Evolutionary conservation across 1,140 invertebrate genomes (phyloP), one percentile per base, ranked within the genome.

Genomic region (Apis laboriosa): DNA sequence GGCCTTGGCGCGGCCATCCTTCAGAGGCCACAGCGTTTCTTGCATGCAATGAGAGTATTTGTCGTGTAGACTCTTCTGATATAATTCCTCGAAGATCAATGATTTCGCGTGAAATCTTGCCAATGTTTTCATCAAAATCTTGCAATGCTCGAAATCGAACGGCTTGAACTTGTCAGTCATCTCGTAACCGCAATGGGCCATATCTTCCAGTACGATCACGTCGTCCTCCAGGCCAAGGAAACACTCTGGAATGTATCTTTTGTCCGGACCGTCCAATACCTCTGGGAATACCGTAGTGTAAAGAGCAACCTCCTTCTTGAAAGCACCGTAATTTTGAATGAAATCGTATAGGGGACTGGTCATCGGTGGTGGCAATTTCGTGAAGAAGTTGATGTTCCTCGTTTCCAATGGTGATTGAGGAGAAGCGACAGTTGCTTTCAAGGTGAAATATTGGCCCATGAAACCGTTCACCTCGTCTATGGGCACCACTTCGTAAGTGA

Each of bases 31-130:
- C 0, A 95, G 88, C 9, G 94, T 94, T 83, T 95, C 96, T 13
- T 94, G 91, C 72, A 96, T 93, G 78, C 93, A 94, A 28, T 95
- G 92, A 13, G 94, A 92, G 75, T 95, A 95, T 2, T 94, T 86
- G 70, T 95, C 92, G 12, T 91, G 88, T 5, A 96, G 77, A 83
- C 92, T 91, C 55, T 88, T 91, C 2, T 93, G 92, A 70, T 91
- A 91, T 12, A 84, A 84, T 21, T 95, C 93, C 85, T 96, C 96
- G 74, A 94, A 93, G n/a, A 94, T 93, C 21, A 95, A 90, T 0
- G 95, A 95, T 11, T 94, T 93, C 7, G 95, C 95, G 86, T 96
- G 95, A 88, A 96, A 94, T 80, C 92, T 94, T 5, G 95, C 95
- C 78, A 96, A 70, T 64, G 94, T 95, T 9, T 93, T 92, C 34